phyloP scores from a whole-genome alignment of 2,797 vertebrate genomes.

The Anolis apletophallus region DNA sequence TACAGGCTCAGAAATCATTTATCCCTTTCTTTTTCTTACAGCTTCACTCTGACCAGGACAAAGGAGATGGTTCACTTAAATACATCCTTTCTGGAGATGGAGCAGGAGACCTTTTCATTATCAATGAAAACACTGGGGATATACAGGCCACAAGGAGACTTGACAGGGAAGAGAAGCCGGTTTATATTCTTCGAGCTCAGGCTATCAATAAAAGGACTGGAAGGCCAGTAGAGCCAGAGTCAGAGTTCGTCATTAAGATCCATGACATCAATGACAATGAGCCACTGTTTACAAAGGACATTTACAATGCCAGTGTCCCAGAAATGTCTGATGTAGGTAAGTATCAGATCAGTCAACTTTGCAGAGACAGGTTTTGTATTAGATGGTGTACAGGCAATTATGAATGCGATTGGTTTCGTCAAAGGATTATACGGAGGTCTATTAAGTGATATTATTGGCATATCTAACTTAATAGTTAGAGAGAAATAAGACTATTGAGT shows the following conservation, averaged over 20 bases:
- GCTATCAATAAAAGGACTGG: conserved; percentile 90
- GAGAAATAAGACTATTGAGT: neutral
- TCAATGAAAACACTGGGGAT: conserved; percentile 96
- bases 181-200: conserved; percentile 91
- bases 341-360: conserved; percentile 62
- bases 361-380: conserved; percentile 27
- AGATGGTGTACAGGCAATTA: neutral
- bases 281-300: conserved; percentile 90
- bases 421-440: neutral
- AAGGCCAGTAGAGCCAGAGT: conserved; percentile 90
- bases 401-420: neutral
- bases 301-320: conserved; percentile 89
- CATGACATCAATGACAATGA: conserved; percentile 98
- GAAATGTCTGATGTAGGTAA: conserved; percentile 95
- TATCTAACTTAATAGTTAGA: neutral
- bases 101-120: conserved; percentile 92
- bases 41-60: conserved; percentile 94
- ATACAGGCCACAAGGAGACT: conserved; percentile 95
- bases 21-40: conserved; percentile 73
- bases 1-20: conserved; percentile 55
- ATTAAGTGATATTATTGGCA: neutral
- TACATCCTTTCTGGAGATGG: conserved; percentile 95
- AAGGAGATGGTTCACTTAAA: conserved; percentile 88
- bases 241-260: conserved; percentile 97
- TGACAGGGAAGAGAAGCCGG: conserved; percentile 94